Base-by-base conservation (phyloP, 1,140 invertebrate genomes). In the Dendroctonus ponderosae region DNA sequence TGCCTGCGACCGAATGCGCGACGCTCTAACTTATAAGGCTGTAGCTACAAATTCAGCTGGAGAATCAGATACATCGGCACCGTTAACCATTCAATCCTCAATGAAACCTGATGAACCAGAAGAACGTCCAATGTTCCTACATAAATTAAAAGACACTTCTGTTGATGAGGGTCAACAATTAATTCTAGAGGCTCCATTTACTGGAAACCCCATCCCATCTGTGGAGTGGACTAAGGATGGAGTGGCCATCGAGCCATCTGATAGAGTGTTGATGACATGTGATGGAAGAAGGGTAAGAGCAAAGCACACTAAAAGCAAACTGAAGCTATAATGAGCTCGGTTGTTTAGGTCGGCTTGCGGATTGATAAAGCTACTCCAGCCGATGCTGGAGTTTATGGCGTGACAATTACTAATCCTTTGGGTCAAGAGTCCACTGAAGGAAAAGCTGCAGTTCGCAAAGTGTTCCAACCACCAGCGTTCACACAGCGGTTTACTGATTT, bases 151-250 rank as follows among this genome's bases (percentile, higher is more conserved):
- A 43, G 91, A 95, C 77, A 79, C 86, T 0, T 85, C 85, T 6
- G 86, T 87, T 0, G 89, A 93, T 71, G 93, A 96, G 79, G 92
- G 92, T 3, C 82, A 87, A 75, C 83, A 85, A 0, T 72, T 92
- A 5, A 67, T 77, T 0, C 73, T 92, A 0, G 84, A 85, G 59
- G 88, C 86, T 15, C 85, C 89, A 2, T 90, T 91, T 75, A 81
- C 84, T 14, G 92, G 91, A n/a, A 94, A 94, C 82, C 94, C 94
- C 0, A 84, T 94, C 66, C 93, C 94, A 0, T 87, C 92, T 50
- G 87, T 94, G 7, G 82, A 80, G 62, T 96, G 94, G 94, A 87
- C 81, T 26, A 93, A 93, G 77, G 88, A 95, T 78, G 91, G 88
- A 5, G 77, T 84, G 60, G 82, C 85, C 2, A 63, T 94, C 2